Base-by-base conservation (phyloP, 2,797 vertebrate genomes). In the Argyrosomus regius region DNA sequence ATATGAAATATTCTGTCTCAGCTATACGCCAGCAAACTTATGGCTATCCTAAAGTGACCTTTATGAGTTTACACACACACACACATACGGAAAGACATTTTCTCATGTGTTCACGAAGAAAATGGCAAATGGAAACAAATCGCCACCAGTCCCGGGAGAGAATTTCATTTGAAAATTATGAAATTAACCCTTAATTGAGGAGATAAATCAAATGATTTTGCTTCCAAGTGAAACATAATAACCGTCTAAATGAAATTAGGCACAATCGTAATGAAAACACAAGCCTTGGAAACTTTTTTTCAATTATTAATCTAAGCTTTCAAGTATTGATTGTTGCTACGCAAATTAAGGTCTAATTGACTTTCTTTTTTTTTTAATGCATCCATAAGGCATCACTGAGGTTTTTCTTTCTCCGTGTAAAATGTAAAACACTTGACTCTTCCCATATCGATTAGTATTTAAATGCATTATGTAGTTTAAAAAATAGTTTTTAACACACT, bases 81-180 rank as follows among this genome's bases (percentile, higher is more conserved):
- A 43, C 66, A 53, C 72, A 69, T 8, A 52, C 45, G 4, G 0
- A 41, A 22, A 45, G 2, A 49, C 3, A 14, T 56, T 70, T 73
- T 35, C 18, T 53, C 1, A 0, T 52, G 5, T 54, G 24, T 6
- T 72, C 46, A 8, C 50, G 35, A 59, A 58, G 60, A 76, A 80
- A 73, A 74, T 43, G 50, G 56, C 50, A 84, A 86, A 78, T 86
- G 10, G 74, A 83, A 84, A 88, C 49, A 83, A 84, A 91, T 80
- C 1, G 7, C 60, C 20, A 58, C 2, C 7, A 53, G 49, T 56
- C 14, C 46, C 13, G 0, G 24, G 13, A 28, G 62, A 52, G 16
- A 61, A 70, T 72, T 75, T 8, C 52, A 68, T 72, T 68, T 46
- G 2, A 80, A 75, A 71, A 76, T 77, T 68, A 74, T 72, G 18